Percentiles rank a stretch among this genome's conserved stretches.
phyloP scores from a whole-genome alignment of 2,888 invertebrate species.

The Holacanthella duospinosa region DNA sequence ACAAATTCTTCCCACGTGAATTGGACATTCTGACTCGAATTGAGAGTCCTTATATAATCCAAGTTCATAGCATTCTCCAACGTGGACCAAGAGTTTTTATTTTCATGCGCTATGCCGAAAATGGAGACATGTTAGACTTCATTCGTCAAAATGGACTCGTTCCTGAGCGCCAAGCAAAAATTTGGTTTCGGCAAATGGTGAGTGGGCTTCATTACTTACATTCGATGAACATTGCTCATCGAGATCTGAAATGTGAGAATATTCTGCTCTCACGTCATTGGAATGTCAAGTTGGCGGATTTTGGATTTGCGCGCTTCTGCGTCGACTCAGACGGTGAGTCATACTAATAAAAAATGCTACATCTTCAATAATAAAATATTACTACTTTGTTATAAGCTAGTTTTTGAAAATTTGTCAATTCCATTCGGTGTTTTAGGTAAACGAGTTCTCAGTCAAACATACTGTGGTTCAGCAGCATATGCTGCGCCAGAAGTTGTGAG shows the following conservation, averaged over 20 bases:
- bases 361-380: not conserved
- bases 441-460: conserved; percentile 73
- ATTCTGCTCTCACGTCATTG: conserved; percentile 69
- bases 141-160: conserved; percentile 66
- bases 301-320: conserved; percentile 74
- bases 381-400: not conserved
- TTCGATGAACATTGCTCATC: conserved; percentile 70
- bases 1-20: conserved; percentile 87
- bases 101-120: conserved; percentile 83
- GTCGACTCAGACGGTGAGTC: conserved; percentile 32
- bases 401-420: not conserved
- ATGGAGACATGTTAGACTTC: conserved; percentile 77
- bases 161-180: conserved; percentile 64
- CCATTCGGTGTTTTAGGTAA: conserved; percentile 46
- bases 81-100: conserved; percentile 74
- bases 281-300: conserved; percentile 85
- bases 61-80: conserved; percentile 71
- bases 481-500: conserved; percentile 91
- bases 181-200: conserved; percentile 78
- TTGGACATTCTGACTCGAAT: conserved; percentile 78
- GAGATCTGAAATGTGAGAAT: conserved; percentile 91
- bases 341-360: not conserved
- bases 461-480: conserved; percentile 93
- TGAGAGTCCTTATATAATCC: conserved; percentile 77
- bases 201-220: conserved; percentile 74